Evolutionary conservation across 2,888 invertebrate genomes (phyloP).

Genomic region (Phania funesta): DNA sequence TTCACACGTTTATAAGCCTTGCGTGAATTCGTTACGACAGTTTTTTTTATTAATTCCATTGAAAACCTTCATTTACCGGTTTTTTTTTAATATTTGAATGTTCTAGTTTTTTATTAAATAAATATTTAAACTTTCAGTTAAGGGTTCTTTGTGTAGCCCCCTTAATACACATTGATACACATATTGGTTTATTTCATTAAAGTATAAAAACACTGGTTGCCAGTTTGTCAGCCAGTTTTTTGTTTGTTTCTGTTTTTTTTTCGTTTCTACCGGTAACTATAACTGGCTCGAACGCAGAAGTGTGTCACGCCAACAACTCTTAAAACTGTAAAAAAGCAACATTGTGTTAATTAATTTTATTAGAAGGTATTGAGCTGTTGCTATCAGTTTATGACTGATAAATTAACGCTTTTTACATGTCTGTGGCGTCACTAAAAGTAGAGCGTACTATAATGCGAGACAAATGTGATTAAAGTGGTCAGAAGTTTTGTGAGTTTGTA

Average conservation of each 20-base stretch:
- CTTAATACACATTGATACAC: background rate
- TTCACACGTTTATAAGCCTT: background rate
- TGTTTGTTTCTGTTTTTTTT: background rate
- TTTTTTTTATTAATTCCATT: background rate
- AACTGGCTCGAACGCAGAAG: conserved; percentile 41
- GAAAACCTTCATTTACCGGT: conserved; percentile 48
- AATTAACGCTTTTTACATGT: conserved; percentile 25
- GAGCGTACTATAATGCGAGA: background rate
- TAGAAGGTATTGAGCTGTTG: conserved; percentile 34
- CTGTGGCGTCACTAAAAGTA: background rate
- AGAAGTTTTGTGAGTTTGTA: no score
- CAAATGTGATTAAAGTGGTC: no score
- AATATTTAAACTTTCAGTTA: no score
- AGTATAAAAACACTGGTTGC: background rate
- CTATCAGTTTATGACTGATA: background rate
- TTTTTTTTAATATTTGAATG: conserved; percentile 19
- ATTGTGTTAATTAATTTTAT: conserved; percentile 61
- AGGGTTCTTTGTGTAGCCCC: background rate
- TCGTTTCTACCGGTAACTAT: background rate
- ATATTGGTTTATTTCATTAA: conserved; percentile 1
- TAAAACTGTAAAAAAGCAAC: conserved; percentile 3
- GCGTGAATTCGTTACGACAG: background rate
- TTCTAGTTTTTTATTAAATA: conserved; percentile 16
- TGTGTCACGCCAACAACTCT: conserved; percentile 44
- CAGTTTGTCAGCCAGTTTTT: conserved; percentile 10